Evolutionary conservation across 2,113 vertebrate species (phyloP), one percentile per base, ranked within the genome.

Genomic region (Pseudorectes ferrugineus): DNA sequence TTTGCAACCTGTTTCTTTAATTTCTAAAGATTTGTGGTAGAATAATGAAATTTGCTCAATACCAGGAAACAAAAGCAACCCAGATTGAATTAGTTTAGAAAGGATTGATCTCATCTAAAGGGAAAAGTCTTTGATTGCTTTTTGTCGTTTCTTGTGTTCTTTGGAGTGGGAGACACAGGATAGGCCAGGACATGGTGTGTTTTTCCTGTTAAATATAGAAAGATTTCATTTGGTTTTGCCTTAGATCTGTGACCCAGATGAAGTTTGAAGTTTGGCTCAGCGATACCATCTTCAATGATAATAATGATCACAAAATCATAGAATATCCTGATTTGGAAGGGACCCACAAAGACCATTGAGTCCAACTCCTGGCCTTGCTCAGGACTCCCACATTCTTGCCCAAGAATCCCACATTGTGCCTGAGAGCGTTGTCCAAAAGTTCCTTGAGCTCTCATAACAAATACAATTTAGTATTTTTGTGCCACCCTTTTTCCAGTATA

Each of bases 71-170:
- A 55, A 51, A 68, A 71, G 2, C 29, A 80, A 46, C 5, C 19
- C 12, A 24, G 49, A 54, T 0, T 42, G 26, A 72, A 58, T 67
- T n/a, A n/a, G 1, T 49, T 72, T 31, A 58, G 84, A 49, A 68
- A 72, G 20, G 25, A 45, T 52, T 0, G 0, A 9, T 51, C n/a
- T 68, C 0, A 0, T 63, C 40, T 63, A 35, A 46, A 58, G 21
- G 4, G 12, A 48, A 75, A 35, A 15, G 15, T 29, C 35, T 42
- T 49, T 74, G 14, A 11, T 6, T 61, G 22, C 7, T 74, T 46
- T 19, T 51, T 40, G 11, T n/a, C 1, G 38, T 45, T 71, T 48
- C 1, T 0, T 62, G 6, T 33, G 25, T 35, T 29, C 38, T 67
- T 58, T 38, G 43, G 17, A 49, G 19, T 7, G 25, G 4, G 10